A percentile compares a stretch with the other conserved stretches of the same genome.
These are phyloP conservation scores for Pemphredon lugubris DNA, from an alignment of 2,888 invertebrate genomes.

Conservation along the genomic window DNA sequence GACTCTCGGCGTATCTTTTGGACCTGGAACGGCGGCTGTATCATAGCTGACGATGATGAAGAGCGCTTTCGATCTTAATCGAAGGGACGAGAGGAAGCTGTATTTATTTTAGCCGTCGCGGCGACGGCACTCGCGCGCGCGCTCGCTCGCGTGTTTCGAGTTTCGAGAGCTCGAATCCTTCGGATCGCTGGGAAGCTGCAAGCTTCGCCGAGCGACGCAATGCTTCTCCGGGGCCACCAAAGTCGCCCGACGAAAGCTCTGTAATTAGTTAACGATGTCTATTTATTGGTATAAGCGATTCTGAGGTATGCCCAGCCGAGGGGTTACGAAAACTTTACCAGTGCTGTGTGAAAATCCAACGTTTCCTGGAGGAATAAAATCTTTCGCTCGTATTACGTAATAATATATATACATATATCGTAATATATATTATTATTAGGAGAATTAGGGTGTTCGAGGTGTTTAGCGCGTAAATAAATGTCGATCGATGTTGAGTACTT, in stretches of 20 bases:
- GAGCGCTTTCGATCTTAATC: conserved; percentile 32
- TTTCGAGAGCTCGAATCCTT: too few relatives aligned
- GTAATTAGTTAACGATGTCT: conserved; percentile 66
- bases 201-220: too few relatives aligned
- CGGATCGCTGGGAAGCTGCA: too few relatives aligned
- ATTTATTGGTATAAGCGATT: conserved; percentile 64
- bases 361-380: conserved; percentile 29
- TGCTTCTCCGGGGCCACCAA: too few relatives aligned
- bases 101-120: conserved; percentile 56
- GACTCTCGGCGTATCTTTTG: too few relatives aligned
- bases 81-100: conserved; percentile 39
- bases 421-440: conserved; percentile 26
- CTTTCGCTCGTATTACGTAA: conserved; percentile 6
- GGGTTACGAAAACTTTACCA: conserved; percentile 58
- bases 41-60: conserved; percentile 6
- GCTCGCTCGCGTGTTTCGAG: too few relatives aligned
- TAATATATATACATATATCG: conserved; percentile 12
- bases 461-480: not conserved
- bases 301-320: conserved; percentile 55
- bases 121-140: too few relatives aligned
- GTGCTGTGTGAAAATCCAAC: conserved; percentile 61
- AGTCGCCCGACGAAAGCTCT: too few relatives aligned
- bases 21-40: conserved; percentile 23
- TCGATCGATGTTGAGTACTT: not conserved
- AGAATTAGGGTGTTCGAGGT: conserved; percentile 2